A percentile compares a stretch with the other conserved stretches of the same genome.
Evolutionary conservation across 1,140 invertebrate genomes (phyloP).

Genomic region (Drusus annulatus): DNA sequence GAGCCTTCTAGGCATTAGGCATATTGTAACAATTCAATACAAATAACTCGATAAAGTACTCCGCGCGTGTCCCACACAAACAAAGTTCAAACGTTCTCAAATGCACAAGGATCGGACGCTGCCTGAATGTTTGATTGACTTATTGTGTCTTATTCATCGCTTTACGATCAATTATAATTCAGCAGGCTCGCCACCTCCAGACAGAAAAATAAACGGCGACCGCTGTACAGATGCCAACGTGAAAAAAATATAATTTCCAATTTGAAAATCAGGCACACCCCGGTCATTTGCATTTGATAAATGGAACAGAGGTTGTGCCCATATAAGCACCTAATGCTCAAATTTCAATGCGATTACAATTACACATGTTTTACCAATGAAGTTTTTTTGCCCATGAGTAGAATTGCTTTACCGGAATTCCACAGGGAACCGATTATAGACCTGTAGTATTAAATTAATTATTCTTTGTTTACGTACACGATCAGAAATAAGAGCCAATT

Average conservation of each 20-base stretch:
- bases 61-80: too few relatives aligned
- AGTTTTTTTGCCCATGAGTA: too few relatives aligned
- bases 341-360: neutral
- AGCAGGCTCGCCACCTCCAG: neutral
- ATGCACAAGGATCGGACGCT: conserved; percentile 1
- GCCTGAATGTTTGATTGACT: neutral
- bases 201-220: conserved; percentile 25
- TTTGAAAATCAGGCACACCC: conserved; percentile 24
- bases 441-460: neutral
- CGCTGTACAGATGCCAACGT: neutral
- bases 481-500: too few relatives aligned
- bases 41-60: too few relatives aligned
- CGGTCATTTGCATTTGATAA: neutral
- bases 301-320: neutral
- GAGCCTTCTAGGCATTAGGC: too few relatives aligned
- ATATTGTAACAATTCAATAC: too few relatives aligned
- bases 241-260: conserved; percentile 10
- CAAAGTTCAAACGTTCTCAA: conserved; percentile 3
- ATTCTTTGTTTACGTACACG: too few relatives aligned
- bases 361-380: too few relatives aligned
- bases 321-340: neutral
- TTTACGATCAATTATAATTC: conserved; percentile 13
- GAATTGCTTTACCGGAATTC: too few relatives aligned
- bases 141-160: neutral
- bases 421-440: too few relatives aligned